Conservation (phyloP, 2,888 invertebrate species). For the Tortricodes alternella region DNA sequence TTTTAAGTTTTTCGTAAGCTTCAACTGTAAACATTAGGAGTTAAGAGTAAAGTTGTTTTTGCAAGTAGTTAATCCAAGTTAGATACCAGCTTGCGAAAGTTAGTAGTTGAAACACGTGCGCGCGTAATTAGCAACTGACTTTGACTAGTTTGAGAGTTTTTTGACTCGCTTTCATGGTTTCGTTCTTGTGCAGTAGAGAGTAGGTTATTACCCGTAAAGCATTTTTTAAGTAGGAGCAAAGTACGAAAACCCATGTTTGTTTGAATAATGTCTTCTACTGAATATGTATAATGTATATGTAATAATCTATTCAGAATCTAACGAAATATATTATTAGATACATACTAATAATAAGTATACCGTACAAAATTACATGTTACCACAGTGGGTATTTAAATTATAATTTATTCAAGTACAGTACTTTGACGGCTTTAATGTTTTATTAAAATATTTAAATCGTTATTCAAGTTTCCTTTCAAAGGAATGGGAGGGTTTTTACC, state of each 20-base stretch:
- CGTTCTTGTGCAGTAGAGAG: not conserved
- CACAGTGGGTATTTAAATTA: not conserved
- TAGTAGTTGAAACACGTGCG: not conserved
- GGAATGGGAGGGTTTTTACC: conserved; percentile 3
- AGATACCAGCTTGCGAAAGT: conserved; percentile 6
- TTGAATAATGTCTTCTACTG: too few relatives aligned
- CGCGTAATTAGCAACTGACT: conserved; percentile 19
- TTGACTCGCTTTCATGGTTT: conserved; percentile 7
- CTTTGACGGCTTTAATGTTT: conserved; percentile 4
- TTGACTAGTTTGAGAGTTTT: conserved; percentile 20
- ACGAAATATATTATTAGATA: too few relatives aligned
- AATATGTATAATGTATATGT: too few relatives aligned
- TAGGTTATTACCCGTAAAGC: too few relatives aligned
- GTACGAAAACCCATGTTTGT: too few relatives aligned
- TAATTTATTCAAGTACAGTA: conserved; percentile 9
- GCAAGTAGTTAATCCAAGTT: not conserved
- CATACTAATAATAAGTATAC: not conserved
- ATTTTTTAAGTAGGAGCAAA: too few relatives aligned
- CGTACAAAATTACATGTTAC: not conserved
- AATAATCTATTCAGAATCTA: too few relatives aligned
- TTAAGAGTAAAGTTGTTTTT: not conserved
- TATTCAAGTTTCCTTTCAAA: conserved; percentile 15
- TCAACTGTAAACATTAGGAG: not conserved
- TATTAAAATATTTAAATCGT: conserved; percentile 15
- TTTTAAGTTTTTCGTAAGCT: not conserved